Percentiles rank a stretch among this genome's conserved stretches.
Evolutionary conservation across 2,113 vertebrate species (phyloP).

Genomic region (Rhabdornis inornatus): DNA sequence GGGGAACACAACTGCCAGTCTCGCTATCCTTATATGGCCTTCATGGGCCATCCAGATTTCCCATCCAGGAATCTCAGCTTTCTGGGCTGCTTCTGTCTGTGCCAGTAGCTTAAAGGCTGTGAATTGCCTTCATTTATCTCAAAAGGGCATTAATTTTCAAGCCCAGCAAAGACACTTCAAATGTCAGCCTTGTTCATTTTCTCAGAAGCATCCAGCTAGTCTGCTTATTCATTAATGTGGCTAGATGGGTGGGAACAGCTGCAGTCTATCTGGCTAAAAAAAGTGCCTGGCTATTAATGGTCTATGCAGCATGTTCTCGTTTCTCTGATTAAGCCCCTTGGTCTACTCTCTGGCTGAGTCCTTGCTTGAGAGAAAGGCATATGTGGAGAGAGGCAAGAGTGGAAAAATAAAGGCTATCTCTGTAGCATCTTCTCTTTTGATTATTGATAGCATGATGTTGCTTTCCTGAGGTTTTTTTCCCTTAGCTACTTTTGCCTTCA

Average conservation of each 20-base stretch:
- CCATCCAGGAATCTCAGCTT: not conserved
- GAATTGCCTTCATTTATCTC: not conserved
- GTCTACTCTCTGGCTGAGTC: not conserved
- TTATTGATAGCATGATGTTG: not conserved
- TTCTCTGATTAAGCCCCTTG: not conserved
- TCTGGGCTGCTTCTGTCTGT: not conserved
- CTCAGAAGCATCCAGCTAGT: not conserved
- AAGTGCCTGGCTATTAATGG: not conserved
- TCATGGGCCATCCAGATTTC: not conserved
- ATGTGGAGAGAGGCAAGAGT: not conserved
- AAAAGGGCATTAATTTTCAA: slow-evolving; percentile 2
- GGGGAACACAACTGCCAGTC: not conserved
- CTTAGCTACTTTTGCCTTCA: not conserved
- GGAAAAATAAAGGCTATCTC: not conserved
- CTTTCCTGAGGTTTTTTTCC: not conserved
- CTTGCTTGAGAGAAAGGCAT: not conserved
- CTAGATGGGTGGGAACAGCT: slow-evolving; percentile 12
- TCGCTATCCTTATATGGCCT: not conserved
- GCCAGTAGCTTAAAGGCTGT: not conserved
- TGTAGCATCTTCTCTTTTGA: not conserved
- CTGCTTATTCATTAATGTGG: not conserved
- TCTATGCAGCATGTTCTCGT: not conserved
- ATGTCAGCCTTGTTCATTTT: slow-evolving; percentile 11
- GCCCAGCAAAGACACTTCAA: not conserved
- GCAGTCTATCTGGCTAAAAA: not conserved